These are phyloP conservation scores for Lepus europaeus DNA, from an alignment of 2,113 vertebrate genomes.

Conservation along the genomic window DNA sequence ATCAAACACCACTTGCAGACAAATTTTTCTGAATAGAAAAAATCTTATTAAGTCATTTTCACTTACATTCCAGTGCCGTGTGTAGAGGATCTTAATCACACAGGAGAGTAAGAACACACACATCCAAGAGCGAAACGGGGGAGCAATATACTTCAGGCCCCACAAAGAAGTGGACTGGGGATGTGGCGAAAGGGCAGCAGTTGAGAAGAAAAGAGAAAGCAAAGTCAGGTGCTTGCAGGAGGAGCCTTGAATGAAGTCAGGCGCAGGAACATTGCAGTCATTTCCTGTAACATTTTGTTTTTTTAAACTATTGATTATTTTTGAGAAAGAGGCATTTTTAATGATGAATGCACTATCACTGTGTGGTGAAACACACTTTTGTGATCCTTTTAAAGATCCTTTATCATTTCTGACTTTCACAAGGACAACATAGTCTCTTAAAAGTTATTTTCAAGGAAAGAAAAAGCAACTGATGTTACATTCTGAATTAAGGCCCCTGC, in stretches of 20 bases:
- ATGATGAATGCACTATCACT: neutral
- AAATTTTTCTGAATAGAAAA: constrained; percentile 61
- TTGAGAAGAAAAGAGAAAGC: neutral
- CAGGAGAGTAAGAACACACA: neutral
- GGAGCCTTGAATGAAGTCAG: neutral
- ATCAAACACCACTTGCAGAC: constrained; percentile 44
- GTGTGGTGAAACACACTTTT: neutral
- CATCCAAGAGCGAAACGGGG: neutral
- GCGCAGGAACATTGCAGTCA: neutral
- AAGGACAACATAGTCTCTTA: constrained; percentile 15
- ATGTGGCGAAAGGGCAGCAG: neutral
- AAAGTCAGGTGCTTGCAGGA: neutral
- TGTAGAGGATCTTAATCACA: constrained; percentile 40
- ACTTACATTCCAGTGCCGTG: neutral
- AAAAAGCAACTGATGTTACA: neutral
- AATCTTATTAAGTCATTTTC: constrained; percentile 65
- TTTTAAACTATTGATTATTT: neutral
- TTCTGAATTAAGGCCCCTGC: neutral
- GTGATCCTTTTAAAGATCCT: constrained; percentile 27
- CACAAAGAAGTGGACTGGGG: neutral
- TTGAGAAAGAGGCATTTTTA: neutral
- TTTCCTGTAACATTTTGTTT: neutral
- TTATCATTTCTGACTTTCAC: constrained; percentile 9
- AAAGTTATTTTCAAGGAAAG: constrained; percentile 43
- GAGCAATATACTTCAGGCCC: neutral